These are phyloP conservation scores for Tachuris rubrigastra DNA, from an alignment of 2,113 vertebrate species.

Conservation along the genomic window DNA sequence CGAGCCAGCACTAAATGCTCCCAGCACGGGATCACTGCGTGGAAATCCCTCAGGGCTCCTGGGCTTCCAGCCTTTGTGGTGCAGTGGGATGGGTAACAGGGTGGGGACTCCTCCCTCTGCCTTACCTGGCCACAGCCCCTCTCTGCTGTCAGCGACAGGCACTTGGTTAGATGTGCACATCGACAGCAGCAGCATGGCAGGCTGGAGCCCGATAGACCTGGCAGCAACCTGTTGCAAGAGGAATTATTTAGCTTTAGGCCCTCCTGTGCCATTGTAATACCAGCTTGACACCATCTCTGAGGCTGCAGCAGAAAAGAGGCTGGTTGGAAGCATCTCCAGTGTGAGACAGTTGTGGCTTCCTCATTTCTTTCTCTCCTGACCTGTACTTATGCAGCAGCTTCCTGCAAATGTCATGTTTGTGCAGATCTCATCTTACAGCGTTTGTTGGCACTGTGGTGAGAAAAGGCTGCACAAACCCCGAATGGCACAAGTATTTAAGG, in stretches of 20 bases:
- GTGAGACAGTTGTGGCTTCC: not conserved
- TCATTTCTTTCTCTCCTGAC: not conserved
- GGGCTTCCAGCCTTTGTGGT: not conserved
- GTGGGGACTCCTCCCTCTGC: not conserved
- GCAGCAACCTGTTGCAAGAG: no score
- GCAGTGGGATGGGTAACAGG: not conserved
- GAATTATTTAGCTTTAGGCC: not conserved
- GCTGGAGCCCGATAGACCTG: no score
- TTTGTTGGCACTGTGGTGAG: not conserved
- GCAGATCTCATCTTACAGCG: not conserved
- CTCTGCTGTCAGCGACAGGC: not conserved
- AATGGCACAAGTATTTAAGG: not conserved
- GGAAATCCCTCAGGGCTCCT: not conserved
- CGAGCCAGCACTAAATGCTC: not conserved
- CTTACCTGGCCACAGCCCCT: not conserved
- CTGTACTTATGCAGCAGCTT: not conserved
- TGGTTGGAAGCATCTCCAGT: not conserved
- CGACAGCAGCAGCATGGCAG: not conserved
- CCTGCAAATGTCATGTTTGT: accelerated
- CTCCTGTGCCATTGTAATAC: accelerated
- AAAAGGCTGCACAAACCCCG: not conserved
- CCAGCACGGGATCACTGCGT: not conserved
- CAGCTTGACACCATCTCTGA: not conserved
- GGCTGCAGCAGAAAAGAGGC: not conserved
- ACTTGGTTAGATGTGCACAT: not conserved